Percentiles rank a stretch among this genome's conserved stretches.
These are phyloP conservation scores for Tauraco erythrolophus DNA, from an alignment of 2,113 vertebrate genomes.

Conservation along the genomic window DNA sequence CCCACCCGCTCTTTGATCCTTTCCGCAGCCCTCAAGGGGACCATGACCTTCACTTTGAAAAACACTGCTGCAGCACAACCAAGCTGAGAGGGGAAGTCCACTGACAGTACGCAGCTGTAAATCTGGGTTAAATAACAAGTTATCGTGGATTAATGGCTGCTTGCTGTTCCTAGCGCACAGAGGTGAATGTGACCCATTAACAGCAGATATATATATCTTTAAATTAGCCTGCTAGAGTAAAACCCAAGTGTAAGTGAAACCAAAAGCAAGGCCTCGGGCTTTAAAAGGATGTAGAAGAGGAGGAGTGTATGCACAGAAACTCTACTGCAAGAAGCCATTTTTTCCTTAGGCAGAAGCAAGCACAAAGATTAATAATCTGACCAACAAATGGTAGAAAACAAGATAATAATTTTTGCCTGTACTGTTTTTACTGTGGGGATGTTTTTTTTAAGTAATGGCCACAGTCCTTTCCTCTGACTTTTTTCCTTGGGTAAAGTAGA, in stretches of 20 bases:
- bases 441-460: background rate
- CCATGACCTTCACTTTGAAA: background rate
- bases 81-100: background rate
- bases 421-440: background rate
- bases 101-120: background rate
- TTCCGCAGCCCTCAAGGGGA: background rate
- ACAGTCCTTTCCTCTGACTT: background rate
- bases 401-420: background rate
- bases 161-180: background rate
- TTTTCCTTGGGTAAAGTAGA: background rate
- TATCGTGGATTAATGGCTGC: background rate
- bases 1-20: background rate
- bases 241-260: background rate
- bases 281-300: background rate
- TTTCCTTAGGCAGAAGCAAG: background rate
- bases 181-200: background rate
- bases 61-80: background rate
- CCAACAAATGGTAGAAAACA: background rate
- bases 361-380: background rate
- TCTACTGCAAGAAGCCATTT: background rate
- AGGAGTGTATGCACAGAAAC: background rate
- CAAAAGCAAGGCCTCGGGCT: background rate
- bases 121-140: background rate
- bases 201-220: background rate
- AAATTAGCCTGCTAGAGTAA: background rate